Evolutionary conservation across 2,888 invertebrate genomes (phyloP).

Genomic region (Harpalus rubripes): DNA sequence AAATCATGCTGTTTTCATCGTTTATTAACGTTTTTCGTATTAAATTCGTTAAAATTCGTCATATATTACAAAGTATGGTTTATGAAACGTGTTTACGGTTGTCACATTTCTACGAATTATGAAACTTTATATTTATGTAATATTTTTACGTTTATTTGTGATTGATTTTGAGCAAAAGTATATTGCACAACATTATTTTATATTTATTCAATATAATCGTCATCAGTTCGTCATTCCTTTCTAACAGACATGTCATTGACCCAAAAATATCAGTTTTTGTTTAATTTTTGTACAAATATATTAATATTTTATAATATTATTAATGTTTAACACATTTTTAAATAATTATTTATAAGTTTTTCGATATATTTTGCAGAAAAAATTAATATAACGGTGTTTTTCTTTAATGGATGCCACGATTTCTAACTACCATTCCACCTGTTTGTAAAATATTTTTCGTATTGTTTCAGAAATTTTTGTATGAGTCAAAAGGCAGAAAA

Average conservation of each 20-base stretch:
- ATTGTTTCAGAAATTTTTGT: constrained; percentile 84
- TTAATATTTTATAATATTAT: constrained; percentile 7
- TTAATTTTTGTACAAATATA: constrained; percentile 16
- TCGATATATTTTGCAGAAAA: not conserved
- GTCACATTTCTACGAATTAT: constrained; percentile 8
- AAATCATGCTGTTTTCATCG: not conserved
- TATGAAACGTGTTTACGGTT: constrained; percentile 59
- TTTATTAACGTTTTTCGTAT: not conserved
- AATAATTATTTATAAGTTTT: not conserved
- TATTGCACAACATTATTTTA: constrained; percentile 39
- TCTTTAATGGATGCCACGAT: not conserved
- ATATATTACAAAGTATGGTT: constrained; percentile 13
- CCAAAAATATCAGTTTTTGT: constrained; percentile 54
- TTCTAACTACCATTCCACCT: not conserved
- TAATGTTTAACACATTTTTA: not conserved
- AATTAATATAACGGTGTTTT: constrained; percentile 33
- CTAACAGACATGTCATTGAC: constrained; percentile 65
- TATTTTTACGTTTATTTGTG: not conserved
- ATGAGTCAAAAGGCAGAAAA: constrained; percentile 99
- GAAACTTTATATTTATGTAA: not conserved
- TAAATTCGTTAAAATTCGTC: not conserved
- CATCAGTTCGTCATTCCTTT: constrained; percentile 56
- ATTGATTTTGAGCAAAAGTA: not conserved
- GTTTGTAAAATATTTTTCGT: constrained; percentile 32
- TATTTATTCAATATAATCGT: constrained; percentile 44